Evolutionary conservation across 2,888 invertebrate species (phyloP).

Genomic region (Eucera pruinosa): DNA sequence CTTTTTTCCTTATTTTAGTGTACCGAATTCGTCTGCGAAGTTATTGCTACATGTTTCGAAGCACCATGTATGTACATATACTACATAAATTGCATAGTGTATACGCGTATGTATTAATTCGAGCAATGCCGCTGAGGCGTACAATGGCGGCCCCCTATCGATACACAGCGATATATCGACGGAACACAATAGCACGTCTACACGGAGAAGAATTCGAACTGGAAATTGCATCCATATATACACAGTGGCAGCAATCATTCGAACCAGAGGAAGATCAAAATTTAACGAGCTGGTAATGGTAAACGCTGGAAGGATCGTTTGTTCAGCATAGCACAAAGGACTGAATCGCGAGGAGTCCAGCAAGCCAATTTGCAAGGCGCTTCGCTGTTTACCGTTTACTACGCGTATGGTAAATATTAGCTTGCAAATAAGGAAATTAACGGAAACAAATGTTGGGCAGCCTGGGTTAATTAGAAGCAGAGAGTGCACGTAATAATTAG

Average conservation of each 20-base stretch:
- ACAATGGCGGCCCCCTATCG: constrained; percentile 1
- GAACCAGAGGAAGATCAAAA: not conserved
- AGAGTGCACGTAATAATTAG: no score
- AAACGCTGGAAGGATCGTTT: not conserved
- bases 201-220: constrained; percentile 6
- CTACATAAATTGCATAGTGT: not conserved
- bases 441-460: not conserved
- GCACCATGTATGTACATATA: not conserved
- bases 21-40: no score
- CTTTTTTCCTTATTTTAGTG: no score
- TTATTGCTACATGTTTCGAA: no score
- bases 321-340: not conserved
- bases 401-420: constrained; percentile 14
- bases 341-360: not conserved
- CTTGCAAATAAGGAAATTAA: constrained; percentile 22
- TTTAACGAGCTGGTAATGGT: not conserved
- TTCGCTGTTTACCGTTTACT: not conserved
- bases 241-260: not conserved
- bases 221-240: not conserved
- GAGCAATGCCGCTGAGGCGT: not conserved
- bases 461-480: no score
- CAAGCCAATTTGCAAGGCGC: constrained; percentile 20
- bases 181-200: not conserved
- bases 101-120: no score
- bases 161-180: not conserved